Evolutionary conservation across 1,140 invertebrate species (phyloP).

Genomic region (Magallana ariakensis): DNA sequence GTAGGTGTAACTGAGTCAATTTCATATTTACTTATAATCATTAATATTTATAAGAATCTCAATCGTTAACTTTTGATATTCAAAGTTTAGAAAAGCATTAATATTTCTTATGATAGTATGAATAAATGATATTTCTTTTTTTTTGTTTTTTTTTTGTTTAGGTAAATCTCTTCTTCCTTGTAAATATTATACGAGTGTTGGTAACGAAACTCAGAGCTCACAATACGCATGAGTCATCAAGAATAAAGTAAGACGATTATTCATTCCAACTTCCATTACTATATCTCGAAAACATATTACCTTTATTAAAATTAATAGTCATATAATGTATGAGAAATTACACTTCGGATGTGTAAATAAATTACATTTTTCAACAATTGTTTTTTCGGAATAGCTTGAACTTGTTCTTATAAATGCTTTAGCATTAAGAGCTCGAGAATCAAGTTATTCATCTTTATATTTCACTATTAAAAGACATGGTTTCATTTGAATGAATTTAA

Average conservation of each 20-base stretch:
- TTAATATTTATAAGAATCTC: too few relatives aligned
- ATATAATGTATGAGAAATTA: too few relatives aligned
- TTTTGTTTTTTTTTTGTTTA: conserved; percentile 49
- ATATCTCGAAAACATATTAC: background rate
- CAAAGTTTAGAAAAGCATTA: too few relatives aligned
- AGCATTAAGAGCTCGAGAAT: background rate
- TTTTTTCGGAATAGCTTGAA: background rate
- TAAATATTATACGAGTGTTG: conserved; percentile 82
- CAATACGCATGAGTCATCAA: conserved; percentile 76
- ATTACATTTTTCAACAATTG: too few relatives aligned
- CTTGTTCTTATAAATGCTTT: background rate
- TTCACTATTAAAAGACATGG: background rate
- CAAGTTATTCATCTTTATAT: background rate
- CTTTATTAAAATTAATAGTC: too few relatives aligned
- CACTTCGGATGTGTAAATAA: too few relatives aligned
- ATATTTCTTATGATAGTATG: too few relatives aligned
- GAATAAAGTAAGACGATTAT: conserved; percentile 73
- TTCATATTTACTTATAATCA: too few relatives aligned
- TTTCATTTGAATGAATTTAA: background rate
- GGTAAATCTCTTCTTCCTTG: conserved; percentile 81
- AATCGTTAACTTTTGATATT: too few relatives aligned
- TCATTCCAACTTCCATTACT: background rate
- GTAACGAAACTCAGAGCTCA: conserved; percentile 80
- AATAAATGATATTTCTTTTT: too few relatives aligned
- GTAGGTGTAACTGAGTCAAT: too few relatives aligned